Evolutionary conservation across 1,140 invertebrate species (phyloP), one percentile per base, ranked within the genome.

Genomic region (Lepidurus packardi): DNA sequence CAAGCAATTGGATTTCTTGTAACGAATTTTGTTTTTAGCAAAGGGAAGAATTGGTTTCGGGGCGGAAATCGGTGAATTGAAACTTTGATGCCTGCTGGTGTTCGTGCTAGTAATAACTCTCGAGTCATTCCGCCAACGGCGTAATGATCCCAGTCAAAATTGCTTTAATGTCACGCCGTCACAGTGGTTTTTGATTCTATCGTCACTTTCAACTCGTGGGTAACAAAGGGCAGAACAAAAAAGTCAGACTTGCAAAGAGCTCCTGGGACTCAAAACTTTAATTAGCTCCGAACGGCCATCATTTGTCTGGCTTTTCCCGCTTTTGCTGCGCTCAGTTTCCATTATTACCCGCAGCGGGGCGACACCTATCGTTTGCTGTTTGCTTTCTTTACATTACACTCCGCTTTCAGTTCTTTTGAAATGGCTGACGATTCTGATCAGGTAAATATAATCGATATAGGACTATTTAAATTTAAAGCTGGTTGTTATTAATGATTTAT

Each of bases 381-480:
- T 16, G 53, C 7, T 13, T 65, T 65, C 16, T 65, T 47, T 7
- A 11, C 21, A 21, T 65, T 13, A 21, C 21, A 21, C 53, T 7
- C 16, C 16, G 6, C 13, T n/a, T 65, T 11, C 8, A 65, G 21
- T 13, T n/a, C 4, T 65, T 65, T 9, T 65, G 21, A 65, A 65
- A 65, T 65, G 53, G 53, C 53, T 65, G 53, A 65, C 53, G 53
- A 65, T 16, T 65, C 53, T 9, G 53, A 65, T 65, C 53, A 65
- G 8, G 53, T 65, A 65, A 9, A 13, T 65, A 65, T 11, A 34
- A 34, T 3, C 3, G 4, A 34, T 34, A 3, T 34, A 34, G 2
- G 3, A 34, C 0, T 34, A 34, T 34, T 34, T 34, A 34, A 34
- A 34, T 34, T 34, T 34, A 34, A 34, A 34, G 2, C 34, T 3